These are phyloP conservation scores for Campoplex nolae DNA, from an alignment of 2,888 invertebrate species.

Conservation along the genomic window DNA sequence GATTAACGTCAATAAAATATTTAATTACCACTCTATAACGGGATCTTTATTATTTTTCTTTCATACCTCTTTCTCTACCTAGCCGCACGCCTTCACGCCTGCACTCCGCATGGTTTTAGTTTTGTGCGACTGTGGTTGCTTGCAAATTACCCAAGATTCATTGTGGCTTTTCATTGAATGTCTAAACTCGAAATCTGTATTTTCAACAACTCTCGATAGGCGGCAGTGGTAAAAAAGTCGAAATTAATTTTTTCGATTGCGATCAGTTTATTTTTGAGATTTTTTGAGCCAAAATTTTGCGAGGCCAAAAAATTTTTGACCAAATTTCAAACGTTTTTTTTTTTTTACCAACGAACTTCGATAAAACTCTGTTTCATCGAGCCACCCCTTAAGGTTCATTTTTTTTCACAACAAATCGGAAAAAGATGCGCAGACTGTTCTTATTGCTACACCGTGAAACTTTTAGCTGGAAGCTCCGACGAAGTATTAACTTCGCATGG, in stretches of 20 bases:
- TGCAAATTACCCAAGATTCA: background rate
- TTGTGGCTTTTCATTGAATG: background rate
- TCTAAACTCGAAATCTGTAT: background rate
- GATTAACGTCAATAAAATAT: conserved; percentile 50
- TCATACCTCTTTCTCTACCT: too few species aligned
- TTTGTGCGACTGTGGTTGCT: background rate
- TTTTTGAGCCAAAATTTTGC: background rate
- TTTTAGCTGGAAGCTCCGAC: background rate
- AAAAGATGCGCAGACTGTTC: background rate
- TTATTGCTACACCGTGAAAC: background rate
- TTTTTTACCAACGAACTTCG: background rate
- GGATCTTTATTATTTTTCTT: background rate
- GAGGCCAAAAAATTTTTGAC: background rate
- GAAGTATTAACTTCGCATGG: background rate
- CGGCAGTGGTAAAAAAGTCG: too few species aligned
- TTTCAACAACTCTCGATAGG: background rate
- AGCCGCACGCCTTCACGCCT: too few species aligned
- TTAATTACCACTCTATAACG: conserved; percentile 3
- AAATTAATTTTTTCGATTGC: background rate
- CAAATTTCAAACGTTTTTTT: background rate
- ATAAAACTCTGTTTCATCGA: background rate
- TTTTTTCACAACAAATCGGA: background rate
- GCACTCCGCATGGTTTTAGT: too few species aligned
- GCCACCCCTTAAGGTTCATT: background rate
- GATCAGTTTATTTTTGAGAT: background rate